Base-by-base conservation (phyloP, 1,140 invertebrate genomes). In the Drosophila santomea region DNA sequence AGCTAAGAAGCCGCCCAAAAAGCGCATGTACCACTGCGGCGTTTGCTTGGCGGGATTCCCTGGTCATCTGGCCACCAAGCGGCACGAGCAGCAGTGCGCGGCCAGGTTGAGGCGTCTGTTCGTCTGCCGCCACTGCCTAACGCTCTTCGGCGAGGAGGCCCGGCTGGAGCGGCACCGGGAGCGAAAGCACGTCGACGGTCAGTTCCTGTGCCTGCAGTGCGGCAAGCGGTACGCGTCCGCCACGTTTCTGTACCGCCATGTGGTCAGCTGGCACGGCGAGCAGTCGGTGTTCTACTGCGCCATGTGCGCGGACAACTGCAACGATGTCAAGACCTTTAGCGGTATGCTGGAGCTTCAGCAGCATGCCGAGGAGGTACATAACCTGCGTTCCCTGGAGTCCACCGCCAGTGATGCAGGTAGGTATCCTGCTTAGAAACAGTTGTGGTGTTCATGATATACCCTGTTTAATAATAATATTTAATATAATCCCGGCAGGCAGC, bases 241-340 rank as follows among this genome's bases (percentile, higher is more conserved):
- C 7, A 68, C 72, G 5, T 89, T 77, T 14, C 79, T 88, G 0
- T 74, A 80, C 58, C 85, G 78, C 15, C 83, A 88, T 55, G 79
- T 88, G 5, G 79, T 77, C 4, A 63, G 67, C 8, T 88, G 83
- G 83, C 83, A 88, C 32, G 84, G 83, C 8, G 56, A 63, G 4
- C 79, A 83, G 7, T 83, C 83, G n/a, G 36, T 88, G 0, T 88
- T 88, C 43, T 88, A 80, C 73, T 88, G 83, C 15, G 84, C 63
- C 48, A 66, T 88, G 75, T 88, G 83, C 14, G 67, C 67, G 3
- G 54, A 79, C 23, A 79, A 57, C 32, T 77, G 79, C 57, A 77
- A 58, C 47, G 83, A 88, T 28, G 83, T 63, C 0, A 79, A 64
- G 43, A 62, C 76, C 8, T 88, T 88, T n/a, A 75, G 79, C 23